Evolutionary conservation across 2,797 vertebrate species (phyloP).

Genomic region (Ceryle rudis): DNA sequence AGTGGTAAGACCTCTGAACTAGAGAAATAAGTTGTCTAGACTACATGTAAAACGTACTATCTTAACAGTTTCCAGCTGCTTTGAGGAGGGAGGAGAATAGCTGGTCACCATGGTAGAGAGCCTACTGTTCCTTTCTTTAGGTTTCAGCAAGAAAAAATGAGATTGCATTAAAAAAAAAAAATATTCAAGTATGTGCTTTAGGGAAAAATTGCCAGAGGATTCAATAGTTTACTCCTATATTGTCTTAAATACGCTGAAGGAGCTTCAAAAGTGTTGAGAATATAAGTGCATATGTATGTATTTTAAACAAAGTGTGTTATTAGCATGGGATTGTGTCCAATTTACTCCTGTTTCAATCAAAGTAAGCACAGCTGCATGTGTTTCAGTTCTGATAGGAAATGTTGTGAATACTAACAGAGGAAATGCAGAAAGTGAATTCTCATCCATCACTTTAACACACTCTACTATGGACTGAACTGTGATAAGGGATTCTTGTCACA

Average conservation of each 20-base stretch:
- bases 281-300: neutral
- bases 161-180: neutral
- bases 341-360: conserved; percentile 4
- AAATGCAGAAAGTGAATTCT: conserved; percentile 34
- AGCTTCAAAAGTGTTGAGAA: neutral
- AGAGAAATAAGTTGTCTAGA: neutral
- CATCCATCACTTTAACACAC: conserved; percentile 56
- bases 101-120: neutral
- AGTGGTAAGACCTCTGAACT: neutral
- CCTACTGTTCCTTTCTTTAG: neutral
- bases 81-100: neutral
- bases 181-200: neutral
- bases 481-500: conserved; percentile 64
- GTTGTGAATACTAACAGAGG: neutral
- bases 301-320: neutral
- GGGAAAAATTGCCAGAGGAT: neutral
- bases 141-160: neutral
- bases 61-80: neutral
- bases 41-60: neutral
- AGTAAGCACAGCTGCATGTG: conserved; percentile 17
- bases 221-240: neutral
- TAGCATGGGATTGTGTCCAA: neutral
- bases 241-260: neutral
- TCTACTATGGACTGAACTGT: conserved; percentile 18
- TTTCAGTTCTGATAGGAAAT: conserved; percentile 55